phyloP scores from a whole-genome alignment of 2,797 vertebrate species.

The Cirrhinus mrigala region DNA sequence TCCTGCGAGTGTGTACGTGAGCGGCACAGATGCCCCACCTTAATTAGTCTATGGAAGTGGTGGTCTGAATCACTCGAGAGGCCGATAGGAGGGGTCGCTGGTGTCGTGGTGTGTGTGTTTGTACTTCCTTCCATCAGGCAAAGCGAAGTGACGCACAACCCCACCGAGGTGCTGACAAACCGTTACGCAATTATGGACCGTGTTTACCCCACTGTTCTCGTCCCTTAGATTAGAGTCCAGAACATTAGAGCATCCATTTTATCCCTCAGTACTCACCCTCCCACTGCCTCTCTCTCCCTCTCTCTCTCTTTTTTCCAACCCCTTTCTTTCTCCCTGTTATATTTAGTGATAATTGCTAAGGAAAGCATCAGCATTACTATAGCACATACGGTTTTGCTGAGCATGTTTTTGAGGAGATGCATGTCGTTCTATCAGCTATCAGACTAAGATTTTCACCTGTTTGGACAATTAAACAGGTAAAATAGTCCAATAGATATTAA shows the following conservation, averaged over 20 bases:
- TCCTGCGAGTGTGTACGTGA: neutral
- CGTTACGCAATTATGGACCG: slow-evolving; percentile 57
- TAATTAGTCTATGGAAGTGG: slow-evolving; percentile 60
- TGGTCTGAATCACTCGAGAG: slow-evolving; percentile 55
- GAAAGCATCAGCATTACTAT: neutral
- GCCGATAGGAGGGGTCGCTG: slow-evolving; percentile 16
- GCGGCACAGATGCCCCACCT: slow-evolving; percentile 49
- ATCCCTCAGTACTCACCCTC: slow-evolving; percentile 29
- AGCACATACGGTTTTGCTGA: neutral
- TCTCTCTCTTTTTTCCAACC: slow-evolving; percentile 7
- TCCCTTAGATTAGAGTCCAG: slow-evolving; percentile 41
- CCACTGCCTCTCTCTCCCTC: neutral
- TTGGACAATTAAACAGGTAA: neutral
- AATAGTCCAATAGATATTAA: neutral
- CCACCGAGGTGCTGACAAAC: slow-evolving; percentile 51
- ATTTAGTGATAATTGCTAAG: slow-evolving; percentile 20
- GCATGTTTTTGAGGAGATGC: neutral
- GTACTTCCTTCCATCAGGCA: slow-evolving; percentile 51
- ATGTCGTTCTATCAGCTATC: neutral
- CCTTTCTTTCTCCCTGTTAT: neutral
- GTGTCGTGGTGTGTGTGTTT: slow-evolving; percentile 32
- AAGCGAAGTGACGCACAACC: slow-evolving; percentile 58
- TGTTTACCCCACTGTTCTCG: slow-evolving; percentile 47
- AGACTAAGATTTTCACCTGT: neutral
- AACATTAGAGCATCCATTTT: slow-evolving; percentile 53